A percentile compares a stretch with the other conserved stretches of the same genome.
Evolutionary conservation across 1,140 invertebrate species (phyloP).

Genomic region (Cydia strobilella): DNA sequence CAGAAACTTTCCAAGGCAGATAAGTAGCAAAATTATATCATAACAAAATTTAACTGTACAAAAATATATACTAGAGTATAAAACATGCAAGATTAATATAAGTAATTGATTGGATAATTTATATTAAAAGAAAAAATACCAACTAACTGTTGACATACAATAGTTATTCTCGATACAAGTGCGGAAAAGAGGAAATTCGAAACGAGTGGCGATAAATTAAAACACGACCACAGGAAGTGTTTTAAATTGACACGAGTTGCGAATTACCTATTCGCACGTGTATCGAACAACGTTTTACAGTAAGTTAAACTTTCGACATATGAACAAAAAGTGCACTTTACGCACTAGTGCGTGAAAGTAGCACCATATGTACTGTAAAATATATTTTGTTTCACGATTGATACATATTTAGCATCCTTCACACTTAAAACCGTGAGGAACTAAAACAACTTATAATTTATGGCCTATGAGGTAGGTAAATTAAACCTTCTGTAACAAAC

Average conservation of each 20-base stretch:
- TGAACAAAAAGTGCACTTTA: too few relatives aligned
- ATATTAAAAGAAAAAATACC: neutral
- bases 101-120: slow-evolving; percentile 17
- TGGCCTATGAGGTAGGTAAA: slow-evolving; percentile 7
- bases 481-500: neutral
- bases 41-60: neutral
- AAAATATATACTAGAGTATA: neutral
- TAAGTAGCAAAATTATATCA: slow-evolving; percentile 11
- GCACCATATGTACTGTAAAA: too few relatives aligned
- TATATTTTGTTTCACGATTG: neutral
- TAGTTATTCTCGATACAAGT: too few relatives aligned
- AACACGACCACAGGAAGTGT: too few relatives aligned
- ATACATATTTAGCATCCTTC: neutral
- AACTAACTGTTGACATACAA: neutral
- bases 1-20: slow-evolving; percentile 43
- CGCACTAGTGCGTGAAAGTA: too few relatives aligned
- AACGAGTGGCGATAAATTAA: too few relatives aligned
- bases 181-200: too few relatives aligned
- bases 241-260: too few relatives aligned
- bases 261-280: too few relatives aligned
- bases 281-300: too few relatives aligned
- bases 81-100: neutral
- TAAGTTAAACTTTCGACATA: too few relatives aligned
- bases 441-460: neutral
- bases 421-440: neutral